Base-by-base conservation (phyloP, 1,140 invertebrate genomes). In the Drosophila nigromelanica region DNA sequence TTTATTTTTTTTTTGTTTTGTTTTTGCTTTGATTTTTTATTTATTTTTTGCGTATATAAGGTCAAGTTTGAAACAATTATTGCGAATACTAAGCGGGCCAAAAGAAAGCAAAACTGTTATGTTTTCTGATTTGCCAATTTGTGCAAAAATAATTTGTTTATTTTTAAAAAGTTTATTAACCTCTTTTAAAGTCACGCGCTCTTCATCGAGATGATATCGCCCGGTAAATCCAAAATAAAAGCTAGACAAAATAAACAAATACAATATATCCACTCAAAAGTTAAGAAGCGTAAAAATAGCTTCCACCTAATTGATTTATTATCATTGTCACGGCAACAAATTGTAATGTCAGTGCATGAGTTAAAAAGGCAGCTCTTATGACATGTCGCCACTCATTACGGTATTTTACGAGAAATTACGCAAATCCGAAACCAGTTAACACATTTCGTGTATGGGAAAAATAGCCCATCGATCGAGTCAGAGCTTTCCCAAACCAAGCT, bases 11-110 rank as follows among this genome's bases (percentile, higher is more conserved):
- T 35, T n/a, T 5, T 27, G 24, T 14, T 42, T 72, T 71, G 35
- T 18, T 45, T 47, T 27, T 27, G 24, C 24, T 4, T 27, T 27
- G 27, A 42, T 60, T 66, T 55, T 40, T 40, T 56, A 66, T 67
- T 56, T 5, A 8, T 70, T 60, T n/a, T 35, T 1, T 33, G 30
- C 2, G 39, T 61, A n/a, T 40, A 45, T 50, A 27, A 87, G 82
- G 83, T 87, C 82, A 87, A 87, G 82, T 82, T 87, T 89, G 76
- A 73, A 79, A 52, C 75, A 54, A 82, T 87, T 86, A 86, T 62
- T 51, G 68, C 43, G 77, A 68, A 66, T 80, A 68, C 40, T 69
- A 50, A 64, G 56, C 58, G 60, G 75, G 37, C 30, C 73, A 80
- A 85, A 87, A 87, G 82, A 87, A 87, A 87, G 82, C 83, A 87